phyloP scores from a whole-genome alignment of 2,888 invertebrate species.

The Dusona sp. region DNA sequence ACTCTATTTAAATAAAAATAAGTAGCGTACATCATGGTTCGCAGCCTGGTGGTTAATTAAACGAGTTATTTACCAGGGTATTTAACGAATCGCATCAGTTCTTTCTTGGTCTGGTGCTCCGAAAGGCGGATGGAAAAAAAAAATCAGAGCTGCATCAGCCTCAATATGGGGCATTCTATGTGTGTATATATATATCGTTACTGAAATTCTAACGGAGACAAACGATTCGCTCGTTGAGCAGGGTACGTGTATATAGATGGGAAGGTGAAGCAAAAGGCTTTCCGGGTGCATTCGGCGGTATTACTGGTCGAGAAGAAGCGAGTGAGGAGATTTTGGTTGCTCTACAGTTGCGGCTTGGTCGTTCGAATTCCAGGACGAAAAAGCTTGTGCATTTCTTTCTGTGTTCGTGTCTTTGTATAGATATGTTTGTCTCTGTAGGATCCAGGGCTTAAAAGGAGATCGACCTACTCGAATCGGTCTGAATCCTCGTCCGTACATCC shows the following conservation, averaged over 20 bases:
- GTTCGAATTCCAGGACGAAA: slow-evolving; percentile 55
- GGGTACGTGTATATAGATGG: slow-evolving; percentile 2
- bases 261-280: slow-evolving; percentile 39
- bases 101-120: background rate
- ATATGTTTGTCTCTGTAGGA: slow-evolving; percentile 32
- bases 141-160: background rate
- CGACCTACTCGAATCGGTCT: slow-evolving; percentile 52
- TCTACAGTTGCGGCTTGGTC: slow-evolving; percentile 23
- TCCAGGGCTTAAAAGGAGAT: slow-evolving; percentile 54
- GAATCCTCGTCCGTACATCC: slow-evolving; percentile 21
- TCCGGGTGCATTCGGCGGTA: slow-evolving; percentile 64
- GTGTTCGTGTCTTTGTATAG: background rate
- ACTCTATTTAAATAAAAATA: slow-evolving; percentile 3
- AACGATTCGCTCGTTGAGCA: slow-evolving; percentile 54
- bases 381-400: slow-evolving; percentile 15
- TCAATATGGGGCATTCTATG: background rate
- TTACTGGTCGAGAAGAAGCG: slow-evolving; percentile 56
- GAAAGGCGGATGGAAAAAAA: slow-evolving; percentile 14
- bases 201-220: slow-evolving; percentile 64
- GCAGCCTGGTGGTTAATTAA: slow-evolving; percentile 1
- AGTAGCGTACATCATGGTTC: background rate
- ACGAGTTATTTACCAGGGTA: slow-evolving; percentile 15
- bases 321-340: slow-evolving; percentile 39
- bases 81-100: slow-evolving; percentile 6
- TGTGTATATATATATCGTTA: slow-evolving; percentile 32